Conservation (phyloP, 2,888 invertebrate genomes). For the Acrobasis repandana region DNA sequence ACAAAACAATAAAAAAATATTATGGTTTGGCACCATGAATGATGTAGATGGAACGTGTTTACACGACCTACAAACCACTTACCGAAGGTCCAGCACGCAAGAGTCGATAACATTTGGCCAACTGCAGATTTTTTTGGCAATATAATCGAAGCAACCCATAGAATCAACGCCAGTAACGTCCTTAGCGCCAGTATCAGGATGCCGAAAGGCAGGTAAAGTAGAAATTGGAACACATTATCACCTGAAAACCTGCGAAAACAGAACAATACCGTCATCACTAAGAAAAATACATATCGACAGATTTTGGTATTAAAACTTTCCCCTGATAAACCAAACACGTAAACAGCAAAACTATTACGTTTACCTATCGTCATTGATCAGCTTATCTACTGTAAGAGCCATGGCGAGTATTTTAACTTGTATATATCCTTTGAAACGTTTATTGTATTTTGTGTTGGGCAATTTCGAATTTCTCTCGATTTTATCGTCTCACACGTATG, state of each 20-base stretch:
- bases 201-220: conserved; percentile 83
- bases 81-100: conserved; percentile 85
- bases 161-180: conserved; percentile 73
- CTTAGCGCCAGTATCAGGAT: conserved; percentile 76
- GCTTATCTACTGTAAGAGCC: conserved; percentile 72
- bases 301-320: conserved; percentile 54
- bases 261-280: conserved; percentile 19
- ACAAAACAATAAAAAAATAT: not conserved
- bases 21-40: not conserved
- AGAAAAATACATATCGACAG: conserved; percentile 22
- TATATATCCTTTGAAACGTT: conserved; percentile 24
- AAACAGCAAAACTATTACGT: conserved; percentile 31
- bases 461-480: conserved; percentile 25
- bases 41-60: not conserved
- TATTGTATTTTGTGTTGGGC: conserved; percentile 20
- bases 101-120: conserved; percentile 78
- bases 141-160: conserved; percentile 81
- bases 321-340: conserved; percentile 47
- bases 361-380: conserved; percentile 76
- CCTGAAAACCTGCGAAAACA: conserved; percentile 77
- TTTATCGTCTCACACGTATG: conserved; percentile 27
- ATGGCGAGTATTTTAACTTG: conserved; percentile 44
- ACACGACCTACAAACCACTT: conserved; percentile 36
- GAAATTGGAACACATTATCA: conserved; percentile 74
- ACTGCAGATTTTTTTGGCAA: conserved; percentile 82